Conservation (phyloP, 2,888 invertebrate species). For the Allophyes oxyacanthae region DNA sequence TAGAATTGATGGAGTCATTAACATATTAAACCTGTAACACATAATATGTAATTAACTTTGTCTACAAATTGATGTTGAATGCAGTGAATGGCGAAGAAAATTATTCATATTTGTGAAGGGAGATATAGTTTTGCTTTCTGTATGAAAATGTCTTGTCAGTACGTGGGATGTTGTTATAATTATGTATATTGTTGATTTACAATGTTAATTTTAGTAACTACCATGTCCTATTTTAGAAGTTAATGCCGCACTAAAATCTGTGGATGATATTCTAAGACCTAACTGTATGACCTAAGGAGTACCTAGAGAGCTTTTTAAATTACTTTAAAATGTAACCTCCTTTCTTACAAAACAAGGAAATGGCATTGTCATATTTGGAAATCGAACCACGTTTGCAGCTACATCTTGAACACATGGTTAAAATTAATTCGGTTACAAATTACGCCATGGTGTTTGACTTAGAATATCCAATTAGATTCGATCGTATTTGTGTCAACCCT, state of each 20-base stretch:
- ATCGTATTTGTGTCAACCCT: conserved; percentile 37
- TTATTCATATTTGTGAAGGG: neutral
- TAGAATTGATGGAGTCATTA: conserved; percentile 17
- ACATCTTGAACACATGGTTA: conserved; percentile 41
- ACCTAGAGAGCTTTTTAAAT: too few relatives aligned
- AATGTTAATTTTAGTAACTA: too few relatives aligned
- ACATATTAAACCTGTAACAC: neutral
- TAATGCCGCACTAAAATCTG: too few relatives aligned
- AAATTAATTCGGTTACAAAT: conserved; percentile 38
- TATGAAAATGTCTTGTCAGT: conserved; percentile 5
- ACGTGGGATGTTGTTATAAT: neutral
- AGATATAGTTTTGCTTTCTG: conserved; percentile 16
- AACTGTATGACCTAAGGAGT: too few relatives aligned
- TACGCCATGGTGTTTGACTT: conserved; percentile 31
- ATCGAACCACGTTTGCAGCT: conserved; percentile 23
- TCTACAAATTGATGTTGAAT: neutral
- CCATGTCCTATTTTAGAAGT: too few relatives aligned
- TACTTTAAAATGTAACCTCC: neutral
- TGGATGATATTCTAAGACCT: too few relatives aligned
- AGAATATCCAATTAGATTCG: conserved; percentile 38
- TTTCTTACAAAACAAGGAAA: conserved; percentile 19
- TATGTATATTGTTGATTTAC: too few relatives aligned
- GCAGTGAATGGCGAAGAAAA: neutral
- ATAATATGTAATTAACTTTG: conserved; percentile 1
- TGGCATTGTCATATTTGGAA: conserved; percentile 24